Percentiles rank a stretch among this genome's conserved stretches.
Evolutionary conservation across 2,113 vertebrate species (phyloP).

Genomic region (Vidua macroura): DNA sequence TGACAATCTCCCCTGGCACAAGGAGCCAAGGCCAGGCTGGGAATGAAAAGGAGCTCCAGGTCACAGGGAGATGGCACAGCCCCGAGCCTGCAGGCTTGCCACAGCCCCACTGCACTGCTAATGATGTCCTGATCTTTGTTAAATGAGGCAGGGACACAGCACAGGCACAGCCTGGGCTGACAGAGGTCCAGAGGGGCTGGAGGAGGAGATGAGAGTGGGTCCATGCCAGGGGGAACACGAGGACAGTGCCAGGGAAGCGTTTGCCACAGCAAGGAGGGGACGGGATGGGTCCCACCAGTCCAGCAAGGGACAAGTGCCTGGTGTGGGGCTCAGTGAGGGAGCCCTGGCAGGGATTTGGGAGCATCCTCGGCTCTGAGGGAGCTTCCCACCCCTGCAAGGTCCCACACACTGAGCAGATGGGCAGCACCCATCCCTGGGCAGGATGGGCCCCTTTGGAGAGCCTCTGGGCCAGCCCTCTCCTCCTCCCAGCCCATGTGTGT

Average conservation of each 20-base stretch:
- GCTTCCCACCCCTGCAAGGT: not conserved
- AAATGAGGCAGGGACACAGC: accelerated
- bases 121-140: not conserved
- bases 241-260: not conserved
- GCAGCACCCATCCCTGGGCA: not conserved
- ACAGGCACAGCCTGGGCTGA: not conserved
- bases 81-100: no score
- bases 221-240: accelerated
- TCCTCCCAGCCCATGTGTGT: accelerated
- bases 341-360: not conserved
- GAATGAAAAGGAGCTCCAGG: not conserved
- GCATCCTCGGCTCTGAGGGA: not conserved
- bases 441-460: not conserved
- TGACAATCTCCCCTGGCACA: not conserved
- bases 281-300: accelerated
- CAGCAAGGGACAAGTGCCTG: not conserved
- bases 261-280: not conserved
- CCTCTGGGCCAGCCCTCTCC: not conserved
- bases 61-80: not conserved
- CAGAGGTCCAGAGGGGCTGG: not conserved
- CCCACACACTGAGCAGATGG: accelerated
- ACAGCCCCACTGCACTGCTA: not conserved
- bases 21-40: not conserved
- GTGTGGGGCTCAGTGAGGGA: not conserved
- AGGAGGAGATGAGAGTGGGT: accelerated